A percentile compares a stretch with the other conserved stretches of the same genome.
Evolutionary conservation across 2,113 vertebrate species (phyloP).

Genomic region (Rhabdomys dilectus): DNA sequence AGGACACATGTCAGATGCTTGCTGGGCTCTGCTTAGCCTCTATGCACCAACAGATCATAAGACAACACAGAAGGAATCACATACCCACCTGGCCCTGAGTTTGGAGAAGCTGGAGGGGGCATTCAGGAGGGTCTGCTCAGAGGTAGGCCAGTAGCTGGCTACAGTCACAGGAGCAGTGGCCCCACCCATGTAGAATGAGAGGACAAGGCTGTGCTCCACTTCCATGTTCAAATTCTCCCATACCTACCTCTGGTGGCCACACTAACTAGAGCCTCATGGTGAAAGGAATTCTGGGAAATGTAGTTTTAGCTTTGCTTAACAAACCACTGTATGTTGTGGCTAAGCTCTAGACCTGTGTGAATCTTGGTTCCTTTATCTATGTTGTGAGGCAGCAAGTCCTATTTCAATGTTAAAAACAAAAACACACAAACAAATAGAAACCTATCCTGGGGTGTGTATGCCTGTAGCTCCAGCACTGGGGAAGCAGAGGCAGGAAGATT

Average conservation of each 20-base stretch:
- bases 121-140: background rate
- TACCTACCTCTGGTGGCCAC: background rate
- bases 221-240: background rate
- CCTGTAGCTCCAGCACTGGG: background rate
- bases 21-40: background rate
- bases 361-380: background rate
- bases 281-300: background rate
- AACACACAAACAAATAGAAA: too few species aligned
- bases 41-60: background rate
- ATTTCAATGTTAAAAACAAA: background rate
- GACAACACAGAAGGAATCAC: background rate
- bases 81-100: background rate
- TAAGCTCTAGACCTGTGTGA: background rate
- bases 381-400: background rate
- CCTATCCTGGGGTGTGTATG: too few species aligned
- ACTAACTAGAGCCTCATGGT: background rate
- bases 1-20: background rate
- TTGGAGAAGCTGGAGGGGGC: background rate
- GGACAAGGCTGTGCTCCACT: background rate
- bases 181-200: background rate
- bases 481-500: background rate
- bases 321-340: background rate
- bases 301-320: background rate
- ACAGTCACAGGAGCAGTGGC: accelerated
- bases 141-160: background rate